A percentile compares a stretch with the other conserved stretches of the same genome.
Evolutionary conservation across 2,797 vertebrate genomes (phyloP).

Genomic region (Chiloscyllium punctatum): DNA sequence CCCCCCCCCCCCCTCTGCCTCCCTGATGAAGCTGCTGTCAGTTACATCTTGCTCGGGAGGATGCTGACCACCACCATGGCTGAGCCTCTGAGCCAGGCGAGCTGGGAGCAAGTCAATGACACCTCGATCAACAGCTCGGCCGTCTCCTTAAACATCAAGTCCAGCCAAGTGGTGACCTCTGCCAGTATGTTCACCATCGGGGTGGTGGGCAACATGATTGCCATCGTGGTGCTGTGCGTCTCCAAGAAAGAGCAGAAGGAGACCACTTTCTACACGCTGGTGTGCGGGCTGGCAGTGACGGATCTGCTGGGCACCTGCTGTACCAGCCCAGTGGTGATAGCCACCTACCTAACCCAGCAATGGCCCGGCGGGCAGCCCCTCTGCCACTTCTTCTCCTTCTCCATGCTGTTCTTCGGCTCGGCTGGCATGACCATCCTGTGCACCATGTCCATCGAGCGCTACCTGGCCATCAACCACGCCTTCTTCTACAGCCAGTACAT

Average conservation of each 20-base stretch:
- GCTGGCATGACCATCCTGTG: conserved; percentile 70
- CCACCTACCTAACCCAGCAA: conserved; percentile 57
- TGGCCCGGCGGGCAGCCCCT: conserved; percentile 65
- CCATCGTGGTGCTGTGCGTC: conserved; percentile 65
- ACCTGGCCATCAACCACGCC: conserved; percentile 69
- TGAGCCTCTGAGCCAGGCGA: background rate
- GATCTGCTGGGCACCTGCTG: conserved; percentile 70
- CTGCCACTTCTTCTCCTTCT: conserved; percentile 73
- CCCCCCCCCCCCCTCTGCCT: background rate
- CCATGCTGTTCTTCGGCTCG: conserved; percentile 72
- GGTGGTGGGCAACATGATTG: conserved; percentile 67
- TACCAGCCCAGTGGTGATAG: conserved; percentile 72
- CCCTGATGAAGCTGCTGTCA: background rate
- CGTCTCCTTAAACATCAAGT: conserved; percentile 54
- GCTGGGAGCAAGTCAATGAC: background rate
- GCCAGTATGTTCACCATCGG: conserved; percentile 68
- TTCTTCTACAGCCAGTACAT: conserved; percentile 69
- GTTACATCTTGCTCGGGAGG: background rate
- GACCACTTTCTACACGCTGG: conserved; percentile 69
- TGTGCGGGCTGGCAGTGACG: conserved; percentile 71
- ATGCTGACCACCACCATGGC: background rate
- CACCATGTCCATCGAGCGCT: conserved; percentile 70
- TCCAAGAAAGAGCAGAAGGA: conserved; percentile 71
- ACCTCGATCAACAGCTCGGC: conserved; percentile 46
- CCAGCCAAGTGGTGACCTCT: conserved; percentile 59